Evolutionary conservation across 2,797 vertebrate species (phyloP), one percentile per base, ranked within the genome.

Genomic region (Sandelia bainsii): DNA sequence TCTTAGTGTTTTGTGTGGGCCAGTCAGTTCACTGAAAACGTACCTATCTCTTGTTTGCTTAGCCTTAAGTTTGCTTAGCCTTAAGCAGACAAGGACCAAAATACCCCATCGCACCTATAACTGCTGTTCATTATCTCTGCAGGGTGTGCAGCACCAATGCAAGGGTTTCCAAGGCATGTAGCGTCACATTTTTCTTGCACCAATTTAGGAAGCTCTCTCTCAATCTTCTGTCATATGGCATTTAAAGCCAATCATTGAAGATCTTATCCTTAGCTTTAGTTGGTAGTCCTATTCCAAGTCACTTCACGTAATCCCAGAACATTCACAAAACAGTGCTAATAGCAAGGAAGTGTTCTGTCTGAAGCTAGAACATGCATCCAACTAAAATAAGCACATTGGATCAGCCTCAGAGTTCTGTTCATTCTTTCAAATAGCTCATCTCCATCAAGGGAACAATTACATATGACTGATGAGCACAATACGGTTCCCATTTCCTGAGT

Each of bases 401-500:
- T 51, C 12, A 22, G 17, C 11, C 57, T 72, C 73, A 9, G 48
- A 19, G 16, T 60, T 62, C 48, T 69, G 17, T 49, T 54, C 52
- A 58, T 77, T 77, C 40, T 17, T 16, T 27, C 51, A 56, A 81
- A 84, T 70, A 45, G 50, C 52, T 45, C 14, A 3, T 71, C 65
- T 72, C 71, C 70, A 78, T 75, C 77, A 80, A 50, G 53, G 58
- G 32, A 64, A 61, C 49, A 59, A 79, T 80, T 58, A 66, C 34
- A 34, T 12, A 16, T 84, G 76, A 86, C 39, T 68, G 51, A 84
- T 81, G 72, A 82, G 77, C 61, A 56, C 70, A 56, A 53, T 32
- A 45, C 58, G 67, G 60, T 53, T 67, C 72, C 64, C 13, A 50
- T 68, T 84, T 70, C 48, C 62, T 19, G 64, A 75, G 52, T 64